A percentile compares a stretch with the other conserved stretches of the same genome.
Conservation (phyloP, 2,113 vertebrate species). For the Myiopsitta monachus region DNA sequence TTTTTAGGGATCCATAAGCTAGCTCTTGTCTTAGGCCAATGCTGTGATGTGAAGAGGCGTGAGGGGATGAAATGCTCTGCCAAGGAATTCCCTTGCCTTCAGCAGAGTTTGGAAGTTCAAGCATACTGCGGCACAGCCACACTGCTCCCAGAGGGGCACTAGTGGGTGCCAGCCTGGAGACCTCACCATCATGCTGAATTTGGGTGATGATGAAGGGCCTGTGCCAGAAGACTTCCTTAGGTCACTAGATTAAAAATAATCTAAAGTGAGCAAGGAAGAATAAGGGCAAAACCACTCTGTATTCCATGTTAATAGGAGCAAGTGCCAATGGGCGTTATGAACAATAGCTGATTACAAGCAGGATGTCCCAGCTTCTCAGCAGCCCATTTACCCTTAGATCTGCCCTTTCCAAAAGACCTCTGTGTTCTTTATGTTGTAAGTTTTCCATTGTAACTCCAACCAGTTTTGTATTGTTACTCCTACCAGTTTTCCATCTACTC, state of each 20-base stretch:
- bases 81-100: background rate
- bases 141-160: background rate
- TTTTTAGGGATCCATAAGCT: background rate
- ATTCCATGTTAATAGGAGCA: background rate
- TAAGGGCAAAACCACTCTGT: background rate
- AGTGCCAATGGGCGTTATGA: background rate
- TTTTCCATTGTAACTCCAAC: background rate
- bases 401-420: background rate
- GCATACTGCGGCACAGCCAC: background rate
- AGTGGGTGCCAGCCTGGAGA: fast-evolving
- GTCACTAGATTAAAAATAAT: background rate
- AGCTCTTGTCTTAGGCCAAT: fast-evolving
- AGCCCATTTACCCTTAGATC: background rate
- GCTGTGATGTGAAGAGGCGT: background rate
- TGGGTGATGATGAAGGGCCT: background rate
- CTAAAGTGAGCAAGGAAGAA: background rate
- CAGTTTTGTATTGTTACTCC: background rate
- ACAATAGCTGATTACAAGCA: background rate
- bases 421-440: background rate
- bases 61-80: background rate
- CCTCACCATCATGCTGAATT: background rate
- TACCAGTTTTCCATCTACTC: background rate
- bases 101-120: background rate
- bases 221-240: background rate
- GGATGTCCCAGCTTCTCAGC: background rate